These are phyloP conservation scores for Sebastes matsubarae DNA, from an alignment of 2,797 vertebrate species.

Conservation along the genomic window DNA sequence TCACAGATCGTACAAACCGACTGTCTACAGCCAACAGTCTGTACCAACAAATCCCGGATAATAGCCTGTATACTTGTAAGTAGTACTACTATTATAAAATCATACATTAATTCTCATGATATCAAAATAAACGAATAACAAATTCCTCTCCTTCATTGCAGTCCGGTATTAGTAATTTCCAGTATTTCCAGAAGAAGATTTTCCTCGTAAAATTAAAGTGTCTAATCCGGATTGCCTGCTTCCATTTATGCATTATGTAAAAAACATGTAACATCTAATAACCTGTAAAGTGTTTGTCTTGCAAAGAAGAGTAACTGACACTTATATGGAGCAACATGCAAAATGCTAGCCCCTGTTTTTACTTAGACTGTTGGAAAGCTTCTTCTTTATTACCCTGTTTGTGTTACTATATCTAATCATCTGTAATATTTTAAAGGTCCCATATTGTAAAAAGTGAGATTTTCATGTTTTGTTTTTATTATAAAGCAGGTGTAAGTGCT, in stretches of 20 bases:
- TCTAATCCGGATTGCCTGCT: neutral
- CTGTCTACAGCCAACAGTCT: neutral
- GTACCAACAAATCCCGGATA: neutral
- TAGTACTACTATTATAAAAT: neutral
- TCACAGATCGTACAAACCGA: neutral
- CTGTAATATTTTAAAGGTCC: no score
- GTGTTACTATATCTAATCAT: neutral
- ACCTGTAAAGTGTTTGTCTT: neutral
- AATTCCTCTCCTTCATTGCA: constrained; percentile 41
- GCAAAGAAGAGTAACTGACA: neutral
- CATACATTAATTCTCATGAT: neutral
- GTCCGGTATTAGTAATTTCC: constrained; percentile 5
- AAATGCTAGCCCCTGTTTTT: neutral
- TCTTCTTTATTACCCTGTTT: neutral
- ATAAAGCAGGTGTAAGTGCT: no score
- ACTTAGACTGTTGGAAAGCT: neutral
- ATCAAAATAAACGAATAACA: neutral
- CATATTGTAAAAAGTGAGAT: no score
- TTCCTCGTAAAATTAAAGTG: neutral
- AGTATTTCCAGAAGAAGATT: constrained; percentile 8
- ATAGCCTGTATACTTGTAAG: constrained; percentile 38
- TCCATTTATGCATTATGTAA: neutral
- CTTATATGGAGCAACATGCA: neutral
- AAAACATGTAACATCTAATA: neutral
- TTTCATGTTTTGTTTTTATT: no score